Base-by-base conservation (phyloP, 2,797 vertebrate genomes). In the Syndactyla subalaris region DNA sequence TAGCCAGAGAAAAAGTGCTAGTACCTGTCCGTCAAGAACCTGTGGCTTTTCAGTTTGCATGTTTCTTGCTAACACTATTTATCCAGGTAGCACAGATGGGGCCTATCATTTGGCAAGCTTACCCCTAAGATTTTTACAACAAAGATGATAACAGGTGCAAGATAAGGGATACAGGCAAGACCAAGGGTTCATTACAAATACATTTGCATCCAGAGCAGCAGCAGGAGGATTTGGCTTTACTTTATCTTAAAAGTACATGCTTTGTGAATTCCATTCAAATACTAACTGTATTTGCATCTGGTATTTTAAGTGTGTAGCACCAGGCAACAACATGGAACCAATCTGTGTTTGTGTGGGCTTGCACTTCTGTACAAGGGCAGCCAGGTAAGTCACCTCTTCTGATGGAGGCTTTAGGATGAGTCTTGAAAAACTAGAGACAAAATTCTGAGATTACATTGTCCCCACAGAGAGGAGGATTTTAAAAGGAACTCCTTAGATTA, bases 111-210 rank as follows among this genome's bases (percentile, higher is more conserved):
- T 95, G 84, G 79, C 84, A 92, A 91, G 54, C 94, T 83, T 36
- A 80, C 30, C 29, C 22, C 32, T 67, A 66, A 91, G 85, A 73
- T 94, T 95, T 95, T 93, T 87, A 95, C 63, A 89, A 66, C 57
- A 84, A 70, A 76, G 65, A 85, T 88, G 83, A 94, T 95, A 96
- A 93, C 95, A 97, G 95, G 94, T 97, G 93, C 94, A 92, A 96
- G 95, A 97, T 97, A 96, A 97, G 86, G 71, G 29, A 61, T 34
- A 57, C 27, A 23, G 59, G 93, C 49, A 79, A 93, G 91, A 66
- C 14, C 89, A 70, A 68, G 85, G 77, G 55, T 79, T 95, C 72
- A 85, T 95, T 93, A 86, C 68, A 92, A 94, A 91, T 66, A 75
- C 30, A 93, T 96, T 92, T 96, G 89, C 95, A 95, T 94, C 72